Percentiles rank a stretch among this genome's conserved stretches.
Conservation (phyloP, 2,113 vertebrate species). For the Lepidothrix coronata region DNA sequence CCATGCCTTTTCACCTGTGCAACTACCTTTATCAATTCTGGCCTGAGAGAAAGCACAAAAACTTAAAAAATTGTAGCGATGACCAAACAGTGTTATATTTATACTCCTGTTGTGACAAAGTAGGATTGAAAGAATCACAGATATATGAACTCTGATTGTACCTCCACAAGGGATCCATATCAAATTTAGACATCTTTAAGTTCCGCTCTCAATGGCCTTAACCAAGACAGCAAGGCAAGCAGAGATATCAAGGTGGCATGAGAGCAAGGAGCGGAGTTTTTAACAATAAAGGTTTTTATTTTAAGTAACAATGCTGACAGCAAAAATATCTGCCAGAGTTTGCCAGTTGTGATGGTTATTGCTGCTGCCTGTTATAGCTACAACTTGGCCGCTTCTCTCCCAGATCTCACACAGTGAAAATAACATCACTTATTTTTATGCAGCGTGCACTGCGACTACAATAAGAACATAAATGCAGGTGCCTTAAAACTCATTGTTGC, state of each 20-base stretch:
- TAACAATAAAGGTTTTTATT: background rate
- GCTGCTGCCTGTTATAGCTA: background rate
- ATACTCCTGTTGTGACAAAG: background rate
- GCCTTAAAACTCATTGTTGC: background rate
- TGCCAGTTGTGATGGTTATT: background rate
- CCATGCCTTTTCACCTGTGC: background rate
- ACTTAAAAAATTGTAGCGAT: background rate
- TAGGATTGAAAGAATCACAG: background rate
- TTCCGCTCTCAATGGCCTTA: background rate
- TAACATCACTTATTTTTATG: background rate
- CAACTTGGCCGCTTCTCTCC: background rate
- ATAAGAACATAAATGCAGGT: background rate
- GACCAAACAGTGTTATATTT: background rate
- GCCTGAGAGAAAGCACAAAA: background rate
- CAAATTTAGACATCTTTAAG: background rate
- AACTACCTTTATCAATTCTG: background rate
- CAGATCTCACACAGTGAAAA: constrained; percentile 14
- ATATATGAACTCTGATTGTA: background rate
- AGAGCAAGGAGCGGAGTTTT: background rate
- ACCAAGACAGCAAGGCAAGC: background rate
- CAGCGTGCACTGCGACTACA: background rate
- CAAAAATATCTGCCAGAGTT: background rate
- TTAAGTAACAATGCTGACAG: background rate
- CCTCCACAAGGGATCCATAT: background rate
- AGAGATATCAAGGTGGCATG: background rate